Conservation (phyloP, 92 coral and sea anemone genomes). For the Hydrozoanthus gracilis region DNA sequence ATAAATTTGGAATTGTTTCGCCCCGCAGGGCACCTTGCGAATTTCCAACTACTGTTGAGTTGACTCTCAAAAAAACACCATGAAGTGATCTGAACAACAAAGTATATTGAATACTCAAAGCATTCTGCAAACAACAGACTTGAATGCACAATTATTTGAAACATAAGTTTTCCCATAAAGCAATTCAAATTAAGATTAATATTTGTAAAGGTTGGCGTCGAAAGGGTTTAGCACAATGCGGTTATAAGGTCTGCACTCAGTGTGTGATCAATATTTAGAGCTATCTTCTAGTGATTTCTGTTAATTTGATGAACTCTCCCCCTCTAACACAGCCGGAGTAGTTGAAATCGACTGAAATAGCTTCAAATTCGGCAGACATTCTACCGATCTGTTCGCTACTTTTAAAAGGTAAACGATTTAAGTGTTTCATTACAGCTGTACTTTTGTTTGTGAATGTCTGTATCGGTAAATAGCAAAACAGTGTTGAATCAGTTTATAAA, state of each 20-base stretch:
- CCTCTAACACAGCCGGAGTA: too few species aligned
- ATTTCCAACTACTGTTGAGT: not conserved
- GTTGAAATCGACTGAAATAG: too few species aligned
- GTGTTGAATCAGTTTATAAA: too few species aligned
- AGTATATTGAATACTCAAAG: not conserved
- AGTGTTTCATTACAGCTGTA: too few species aligned
- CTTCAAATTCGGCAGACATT: too few species aligned
- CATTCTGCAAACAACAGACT: not conserved
- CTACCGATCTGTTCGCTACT: too few species aligned
- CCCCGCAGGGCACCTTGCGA: not conserved
- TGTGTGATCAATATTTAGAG: not conserved
- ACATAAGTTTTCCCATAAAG: not conserved
- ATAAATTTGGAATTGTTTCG: not conserved
- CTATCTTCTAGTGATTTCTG: not conserved
- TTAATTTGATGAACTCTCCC: too few species aligned
- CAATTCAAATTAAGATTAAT: not conserved
- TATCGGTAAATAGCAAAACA: too few species aligned
- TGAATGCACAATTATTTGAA: not conserved
- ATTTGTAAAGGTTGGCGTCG: not conserved
- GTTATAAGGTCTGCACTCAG: slow-evolving; percentile 4
- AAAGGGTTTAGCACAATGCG: not conserved
- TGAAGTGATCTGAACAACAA: not conserved
- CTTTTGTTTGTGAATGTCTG: too few species aligned
- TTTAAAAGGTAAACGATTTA: too few species aligned
- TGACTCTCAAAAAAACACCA: not conserved